Percentiles rank a stretch among this genome's conserved stretches.
Evolutionary conservation across 2,888 invertebrate genomes (phyloP).

Genomic region (Zele albiditarsus): DNA sequence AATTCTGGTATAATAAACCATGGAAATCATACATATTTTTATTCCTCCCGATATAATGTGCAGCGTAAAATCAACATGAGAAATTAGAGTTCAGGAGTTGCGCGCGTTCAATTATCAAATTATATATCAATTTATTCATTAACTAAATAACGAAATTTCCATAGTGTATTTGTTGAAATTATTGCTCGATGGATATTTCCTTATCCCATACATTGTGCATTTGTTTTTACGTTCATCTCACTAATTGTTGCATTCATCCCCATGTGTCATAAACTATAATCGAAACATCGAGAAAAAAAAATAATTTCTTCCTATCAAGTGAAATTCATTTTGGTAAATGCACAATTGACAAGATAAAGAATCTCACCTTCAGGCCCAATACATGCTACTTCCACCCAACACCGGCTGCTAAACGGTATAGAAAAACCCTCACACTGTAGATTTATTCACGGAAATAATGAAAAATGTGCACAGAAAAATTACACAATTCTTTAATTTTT

Average conservation of each 20-base stretch:
- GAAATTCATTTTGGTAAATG: conserved; percentile 34
- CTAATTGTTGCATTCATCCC: neutral
- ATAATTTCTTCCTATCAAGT: conserved; percentile 17
- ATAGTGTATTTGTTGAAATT: neutral
- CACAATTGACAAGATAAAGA: conserved; percentile 13
- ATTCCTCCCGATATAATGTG: conserved; percentile 41
- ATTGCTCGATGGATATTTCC: neutral
- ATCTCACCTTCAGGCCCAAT: neutral
- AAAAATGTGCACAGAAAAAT: conserved; percentile 2
- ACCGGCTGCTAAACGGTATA: conserved; percentile 25
- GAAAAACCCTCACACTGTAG: conserved; percentile 11
- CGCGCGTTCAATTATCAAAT: neutral
- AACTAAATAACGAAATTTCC: neutral
- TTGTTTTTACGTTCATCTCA: neutral
- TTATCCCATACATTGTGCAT: neutral
- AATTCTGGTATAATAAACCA: neutral
- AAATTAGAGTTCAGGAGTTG: neutral
- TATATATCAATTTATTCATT: neutral
- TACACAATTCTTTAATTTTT: neutral
- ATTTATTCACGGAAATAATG: neutral
- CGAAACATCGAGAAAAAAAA: neutral
- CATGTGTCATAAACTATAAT: neutral
- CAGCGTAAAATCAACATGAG: conserved; percentile 52
- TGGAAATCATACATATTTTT: conserved; percentile 35
- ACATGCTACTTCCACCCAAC: conserved; percentile 33